Evolutionary conservation across 2,797 vertebrate genomes (phyloP).

Genomic region (Anomalospiza imberbis): DNA sequence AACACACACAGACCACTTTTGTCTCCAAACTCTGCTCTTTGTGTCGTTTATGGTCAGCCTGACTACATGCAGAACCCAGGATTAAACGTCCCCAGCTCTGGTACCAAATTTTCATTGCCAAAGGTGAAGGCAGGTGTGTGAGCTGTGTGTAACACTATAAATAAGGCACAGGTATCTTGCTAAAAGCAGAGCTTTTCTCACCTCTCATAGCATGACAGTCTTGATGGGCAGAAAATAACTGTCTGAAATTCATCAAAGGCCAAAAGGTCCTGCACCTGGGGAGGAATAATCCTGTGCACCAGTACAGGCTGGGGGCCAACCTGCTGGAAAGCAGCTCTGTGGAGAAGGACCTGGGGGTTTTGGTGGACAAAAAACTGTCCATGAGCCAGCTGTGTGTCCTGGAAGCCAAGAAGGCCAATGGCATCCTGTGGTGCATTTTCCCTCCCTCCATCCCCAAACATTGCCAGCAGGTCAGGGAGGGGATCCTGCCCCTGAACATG

Average conservation of each 20-base stretch:
- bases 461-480: background rate
- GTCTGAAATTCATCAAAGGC: background rate
- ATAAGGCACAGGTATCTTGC: fast-evolving
- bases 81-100: background rate
- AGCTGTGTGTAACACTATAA: no score
- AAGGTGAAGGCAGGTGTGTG: background rate
- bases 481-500: background rate
- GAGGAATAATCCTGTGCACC: background rate
- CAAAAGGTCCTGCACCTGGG: background rate
- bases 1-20: background rate
- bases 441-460: no score
- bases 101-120: background rate
- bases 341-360: background rate
- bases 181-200: background rate
- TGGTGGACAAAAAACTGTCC: background rate
- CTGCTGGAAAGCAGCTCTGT: background rate
- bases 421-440: no score
- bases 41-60: background rate
- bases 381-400: background rate
- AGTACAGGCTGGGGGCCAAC: background rate
- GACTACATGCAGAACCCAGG: background rate
- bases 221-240: background rate
- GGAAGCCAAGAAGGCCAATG: background rate
- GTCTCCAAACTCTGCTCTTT: background rate
- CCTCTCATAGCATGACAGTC: background rate